Evolutionary conservation across 2,113 vertebrate genomes (phyloP).

Genomic region (Apaloderma vittatum): DNA sequence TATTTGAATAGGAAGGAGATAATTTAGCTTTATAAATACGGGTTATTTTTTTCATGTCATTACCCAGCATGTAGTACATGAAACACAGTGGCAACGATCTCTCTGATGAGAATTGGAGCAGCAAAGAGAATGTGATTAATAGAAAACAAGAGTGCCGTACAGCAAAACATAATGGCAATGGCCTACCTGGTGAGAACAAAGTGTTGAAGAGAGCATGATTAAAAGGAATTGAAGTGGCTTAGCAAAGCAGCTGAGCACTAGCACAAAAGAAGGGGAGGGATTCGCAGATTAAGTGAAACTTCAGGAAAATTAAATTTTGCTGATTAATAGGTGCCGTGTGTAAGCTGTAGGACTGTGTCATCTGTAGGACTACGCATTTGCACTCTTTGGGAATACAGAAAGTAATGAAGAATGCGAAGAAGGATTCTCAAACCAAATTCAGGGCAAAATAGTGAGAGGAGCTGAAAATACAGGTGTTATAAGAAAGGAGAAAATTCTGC

Average conservation of each 20-base stretch:
- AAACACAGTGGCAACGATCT: neutral
- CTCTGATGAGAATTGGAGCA: neutral
- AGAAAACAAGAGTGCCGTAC: neutral
- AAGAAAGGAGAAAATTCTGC: neutral
- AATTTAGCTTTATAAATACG: neutral
- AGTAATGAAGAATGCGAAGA: neutral
- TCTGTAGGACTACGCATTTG: neutral
- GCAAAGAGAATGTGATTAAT: neutral
- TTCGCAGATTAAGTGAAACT: neutral
- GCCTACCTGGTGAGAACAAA: neutral
- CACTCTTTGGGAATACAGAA: neutral
- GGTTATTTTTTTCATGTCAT: neutral
- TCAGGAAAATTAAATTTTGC: neutral
- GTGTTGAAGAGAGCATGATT: neutral
- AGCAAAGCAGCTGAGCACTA: neutral
- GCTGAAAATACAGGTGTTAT: neutral
- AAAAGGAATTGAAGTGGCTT: neutral
- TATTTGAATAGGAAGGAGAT: neutral
- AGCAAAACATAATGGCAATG: neutral
- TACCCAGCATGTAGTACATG: neutral
- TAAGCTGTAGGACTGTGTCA: neutral
- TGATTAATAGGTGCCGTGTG: neutral
- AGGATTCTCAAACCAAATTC: neutral
- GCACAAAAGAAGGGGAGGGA: neutral
- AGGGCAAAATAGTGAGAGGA: neutral